phyloP scores from a whole-genome alignment of 2,888 invertebrate genomes.

The Eucriotettix oculatus region DNA sequence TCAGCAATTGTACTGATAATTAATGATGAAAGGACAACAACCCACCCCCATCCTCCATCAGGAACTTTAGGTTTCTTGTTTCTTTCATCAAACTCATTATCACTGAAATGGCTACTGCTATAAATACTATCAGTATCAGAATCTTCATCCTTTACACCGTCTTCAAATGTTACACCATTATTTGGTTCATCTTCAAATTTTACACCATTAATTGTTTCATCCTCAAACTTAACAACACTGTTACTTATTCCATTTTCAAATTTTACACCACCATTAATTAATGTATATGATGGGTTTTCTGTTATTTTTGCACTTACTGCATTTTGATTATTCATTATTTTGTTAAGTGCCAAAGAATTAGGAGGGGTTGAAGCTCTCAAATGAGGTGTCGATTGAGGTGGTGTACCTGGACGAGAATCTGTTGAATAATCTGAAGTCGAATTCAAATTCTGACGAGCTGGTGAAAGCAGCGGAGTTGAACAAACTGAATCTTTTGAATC shows the following conservation, averaged over 20 bases:
- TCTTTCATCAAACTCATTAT: not conserved
- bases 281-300: slow-evolving; percentile 3
- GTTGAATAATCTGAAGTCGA: not conserved
- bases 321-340: not conserved
- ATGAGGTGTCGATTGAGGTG: no score
- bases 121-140: slow-evolving; percentile 6
- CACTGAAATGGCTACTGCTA: slow-evolving; percentile 7
- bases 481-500: no score
- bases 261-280: not conserved
- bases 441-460: no score
- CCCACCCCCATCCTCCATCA: slow-evolving; percentile 76
- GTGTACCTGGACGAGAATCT: no score
- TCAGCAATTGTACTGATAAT: slow-evolving; percentile 80
- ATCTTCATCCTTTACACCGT: not conserved
- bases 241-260: not conserved
- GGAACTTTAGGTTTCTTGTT: slow-evolving; percentile 39
- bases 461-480: no score
- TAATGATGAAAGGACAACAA: slow-evolving; percentile 72
- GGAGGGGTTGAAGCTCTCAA: no score
- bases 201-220: not conserved
- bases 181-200: not conserved
- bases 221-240: not conserved
- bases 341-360: no score
- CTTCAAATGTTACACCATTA: not conserved
- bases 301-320: not conserved